Evolutionary conservation across 2,797 vertebrate genomes (phyloP).

Genomic region (Hephaestus fuliginosus): DNA sequence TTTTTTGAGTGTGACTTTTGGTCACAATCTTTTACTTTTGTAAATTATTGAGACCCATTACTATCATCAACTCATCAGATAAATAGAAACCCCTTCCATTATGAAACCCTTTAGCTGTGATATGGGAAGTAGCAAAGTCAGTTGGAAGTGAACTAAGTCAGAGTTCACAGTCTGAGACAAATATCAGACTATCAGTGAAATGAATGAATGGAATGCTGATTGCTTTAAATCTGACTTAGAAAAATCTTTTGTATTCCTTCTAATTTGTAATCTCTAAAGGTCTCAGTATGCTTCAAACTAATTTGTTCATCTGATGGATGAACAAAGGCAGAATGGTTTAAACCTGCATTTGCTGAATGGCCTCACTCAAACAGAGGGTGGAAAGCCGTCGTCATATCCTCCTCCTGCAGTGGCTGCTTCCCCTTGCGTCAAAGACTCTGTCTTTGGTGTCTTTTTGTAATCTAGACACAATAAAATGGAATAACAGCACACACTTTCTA

Average conservation of each 20-base stretch:
- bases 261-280: neutral
- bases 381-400: neutral
- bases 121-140: neutral
- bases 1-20: conserved; percentile 81
- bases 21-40: conserved; percentile 81
- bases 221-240: neutral
- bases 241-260: neutral
- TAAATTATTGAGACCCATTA: conserved; percentile 31
- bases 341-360: neutral
- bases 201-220: neutral
- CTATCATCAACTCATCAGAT: conserved; percentile 22
- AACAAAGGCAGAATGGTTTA: neutral
- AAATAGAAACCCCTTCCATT: neutral
- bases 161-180: neutral
- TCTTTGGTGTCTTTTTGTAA: neutral
- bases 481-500: neutral
- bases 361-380: neutral
- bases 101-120: conserved; percentile 13
- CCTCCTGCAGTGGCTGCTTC: neutral
- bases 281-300: neutral
- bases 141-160: neutral
- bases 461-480: neutral
- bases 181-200: neutral
- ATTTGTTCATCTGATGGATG: too few relatives aligned
- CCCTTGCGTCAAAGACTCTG: neutral